These are phyloP conservation scores for Chrysemys picta DNA, from an alignment of 2,113 vertebrate genomes.

Conservation along the genomic window DNA sequence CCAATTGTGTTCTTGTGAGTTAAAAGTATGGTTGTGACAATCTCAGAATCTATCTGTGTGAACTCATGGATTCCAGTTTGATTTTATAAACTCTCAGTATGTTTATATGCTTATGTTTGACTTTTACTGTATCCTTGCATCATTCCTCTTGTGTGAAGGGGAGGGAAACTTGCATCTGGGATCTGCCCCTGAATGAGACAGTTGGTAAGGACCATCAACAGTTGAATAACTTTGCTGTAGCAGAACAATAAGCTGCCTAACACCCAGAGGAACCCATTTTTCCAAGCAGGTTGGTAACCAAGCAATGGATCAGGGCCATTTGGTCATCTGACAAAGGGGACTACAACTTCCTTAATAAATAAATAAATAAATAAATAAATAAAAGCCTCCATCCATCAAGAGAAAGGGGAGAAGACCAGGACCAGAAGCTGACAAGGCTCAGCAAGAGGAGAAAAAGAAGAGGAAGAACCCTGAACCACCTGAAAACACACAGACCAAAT, in stretches of 20 bases:
- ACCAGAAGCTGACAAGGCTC: background rate
- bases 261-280: constrained; percentile 22
- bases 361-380: too few species aligned
- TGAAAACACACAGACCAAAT: background rate
- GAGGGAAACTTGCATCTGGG: background rate
- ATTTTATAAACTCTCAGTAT: background rate
- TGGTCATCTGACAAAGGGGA: constrained; percentile 29
- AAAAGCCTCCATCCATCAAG: too few species aligned
- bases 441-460: constrained; percentile 13
- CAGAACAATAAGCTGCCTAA: constrained; percentile 52
- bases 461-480: constrained; percentile 21
- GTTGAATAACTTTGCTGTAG: constrained; percentile 61
- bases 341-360: constrained; percentile 4
- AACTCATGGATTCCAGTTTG: background rate
- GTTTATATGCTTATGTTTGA: constrained; percentile 43
- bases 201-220: constrained; percentile 66
- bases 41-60: background rate
- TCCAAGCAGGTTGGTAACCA: background rate
- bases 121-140: constrained; percentile 14
- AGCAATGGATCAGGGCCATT: constrained; percentile 21
- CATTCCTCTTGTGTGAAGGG: constrained; percentile 63
- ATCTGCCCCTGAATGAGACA: constrained; percentile 65
- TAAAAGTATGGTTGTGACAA: too few species aligned
- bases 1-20: too few species aligned
- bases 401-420: too few species aligned